phyloP scores from a whole-genome alignment of 2,113 vertebrate genomes.

The Neofelis nebulosa region DNA sequence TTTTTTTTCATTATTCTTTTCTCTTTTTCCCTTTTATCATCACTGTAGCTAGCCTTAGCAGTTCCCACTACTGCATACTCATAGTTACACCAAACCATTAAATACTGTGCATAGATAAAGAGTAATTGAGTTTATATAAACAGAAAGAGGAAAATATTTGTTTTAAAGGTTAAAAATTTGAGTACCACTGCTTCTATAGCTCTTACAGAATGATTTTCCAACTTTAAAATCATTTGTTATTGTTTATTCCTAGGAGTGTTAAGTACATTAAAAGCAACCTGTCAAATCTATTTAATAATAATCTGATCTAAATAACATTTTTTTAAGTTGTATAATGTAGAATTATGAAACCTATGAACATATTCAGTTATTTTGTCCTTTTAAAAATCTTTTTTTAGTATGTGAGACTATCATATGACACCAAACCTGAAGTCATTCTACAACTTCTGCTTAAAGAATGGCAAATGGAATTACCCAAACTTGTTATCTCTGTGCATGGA shows the following conservation, averaged over 20 bases:
- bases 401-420: constrained; percentile 94
- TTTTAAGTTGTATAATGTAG: not conserved
- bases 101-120: not conserved
- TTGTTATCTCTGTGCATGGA: constrained; percentile 98
- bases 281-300: not conserved
- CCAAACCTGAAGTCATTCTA: constrained; percentile 95
- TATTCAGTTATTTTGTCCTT: constrained; percentile 27
- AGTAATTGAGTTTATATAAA: constrained; percentile 40
- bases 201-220: constrained; percentile 45
- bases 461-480: constrained; percentile 99
- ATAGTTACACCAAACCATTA: not conserved
- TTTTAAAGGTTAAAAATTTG: constrained; percentile 25
- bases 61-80: not conserved
- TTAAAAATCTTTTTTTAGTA: constrained; percentile 86
- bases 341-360: constrained; percentile 44
- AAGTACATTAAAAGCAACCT: constrained; percentile 30
- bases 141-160: not conserved
- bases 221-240: constrained; percentile 6
- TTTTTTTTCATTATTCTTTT: not conserved
- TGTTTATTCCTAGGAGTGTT: not conserved
- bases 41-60: not conserved
- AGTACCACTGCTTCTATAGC: not conserved
- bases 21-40: not conserved
- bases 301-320: not conserved
- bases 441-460: constrained; percentile 98